These are phyloP conservation scores for Tyrophagus putrescentiae DNA, from an alignment of 1,140 invertebrate genomes.

Conservation along the genomic window DNA sequence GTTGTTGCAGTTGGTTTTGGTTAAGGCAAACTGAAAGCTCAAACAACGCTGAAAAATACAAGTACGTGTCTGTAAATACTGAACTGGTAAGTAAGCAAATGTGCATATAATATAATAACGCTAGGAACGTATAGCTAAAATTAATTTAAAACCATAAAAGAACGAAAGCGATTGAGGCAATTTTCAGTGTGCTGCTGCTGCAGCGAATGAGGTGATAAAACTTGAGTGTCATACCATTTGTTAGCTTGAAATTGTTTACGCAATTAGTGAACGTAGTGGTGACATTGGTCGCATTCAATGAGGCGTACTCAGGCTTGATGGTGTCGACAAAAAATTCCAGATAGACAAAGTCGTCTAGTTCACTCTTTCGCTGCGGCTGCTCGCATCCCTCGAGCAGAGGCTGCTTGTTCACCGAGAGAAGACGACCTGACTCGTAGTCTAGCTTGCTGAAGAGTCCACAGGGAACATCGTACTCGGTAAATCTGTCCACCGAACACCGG, in stretches of 20 bases:
- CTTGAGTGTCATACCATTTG: conserved; percentile 5
- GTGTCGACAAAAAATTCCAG: conserved; percentile 16
- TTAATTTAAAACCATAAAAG: conserved; percentile 13
- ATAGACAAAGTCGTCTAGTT: conserved; percentile 12
- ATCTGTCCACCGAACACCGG: background rate
- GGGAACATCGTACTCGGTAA: conserved; percentile 2
- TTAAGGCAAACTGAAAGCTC: no score
- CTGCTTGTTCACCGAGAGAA: background rate
- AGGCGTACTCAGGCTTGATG: conserved; percentile 5
- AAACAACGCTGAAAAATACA: no score
- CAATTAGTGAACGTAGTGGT: background rate
- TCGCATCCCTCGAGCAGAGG: background rate
- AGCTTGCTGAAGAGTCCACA: background rate
- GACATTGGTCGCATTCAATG: background rate
- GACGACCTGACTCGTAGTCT: background rate
- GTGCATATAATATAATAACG: no score
- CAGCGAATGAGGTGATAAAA: no score
- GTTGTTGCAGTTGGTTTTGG: no score
- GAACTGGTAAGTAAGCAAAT: no score
- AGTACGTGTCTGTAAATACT: no score
- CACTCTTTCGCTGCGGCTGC: background rate
- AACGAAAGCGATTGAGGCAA: background rate
- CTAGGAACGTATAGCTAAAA: background rate
- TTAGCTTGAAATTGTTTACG: conserved; percentile 7
- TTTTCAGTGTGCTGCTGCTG: background rate